Percentiles rank a stretch among this genome's conserved stretches.
These are phyloP conservation scores for Tyto alba DNA, from an alignment of 2,113 vertebrate genomes.

Conservation along the genomic window DNA sequence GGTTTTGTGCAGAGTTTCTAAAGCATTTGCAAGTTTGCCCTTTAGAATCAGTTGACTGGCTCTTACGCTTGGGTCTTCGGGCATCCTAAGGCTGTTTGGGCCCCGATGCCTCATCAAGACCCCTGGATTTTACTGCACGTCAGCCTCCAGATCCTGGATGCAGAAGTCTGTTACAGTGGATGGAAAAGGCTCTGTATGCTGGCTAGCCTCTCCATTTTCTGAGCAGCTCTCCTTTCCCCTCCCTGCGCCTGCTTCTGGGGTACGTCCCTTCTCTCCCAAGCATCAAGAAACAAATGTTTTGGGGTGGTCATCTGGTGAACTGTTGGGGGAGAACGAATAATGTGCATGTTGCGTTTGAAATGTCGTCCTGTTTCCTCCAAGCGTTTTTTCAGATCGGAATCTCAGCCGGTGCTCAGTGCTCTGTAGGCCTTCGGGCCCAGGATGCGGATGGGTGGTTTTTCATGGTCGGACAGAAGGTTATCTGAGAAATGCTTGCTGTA, in stretches of 20 bases:
- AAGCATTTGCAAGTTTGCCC: background rate
- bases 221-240: background rate
- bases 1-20: background rate
- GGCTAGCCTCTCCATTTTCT: background rate
- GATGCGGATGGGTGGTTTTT: background rate
- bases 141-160: background rate
- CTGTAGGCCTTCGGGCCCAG: accelerated
- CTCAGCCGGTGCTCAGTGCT: background rate
- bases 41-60: background rate
- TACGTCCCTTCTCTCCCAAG: background rate
- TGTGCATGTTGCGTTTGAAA: background rate
- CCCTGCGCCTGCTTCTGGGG: background rate
- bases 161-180: background rate
- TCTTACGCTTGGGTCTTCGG: background rate
- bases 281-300: background rate
- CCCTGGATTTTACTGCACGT: background rate
- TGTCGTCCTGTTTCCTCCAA: background rate
- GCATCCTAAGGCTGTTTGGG: background rate
- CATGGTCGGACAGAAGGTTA: background rate
- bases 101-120: background rate
- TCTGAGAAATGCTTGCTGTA: background rate
- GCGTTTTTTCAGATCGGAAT: background rate
- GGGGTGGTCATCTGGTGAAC: background rate
- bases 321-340: background rate
- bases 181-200: background rate